phyloP scores from a whole-genome alignment of 2,113 vertebrate genomes.

The Cyanoliseus patagonus region DNA sequence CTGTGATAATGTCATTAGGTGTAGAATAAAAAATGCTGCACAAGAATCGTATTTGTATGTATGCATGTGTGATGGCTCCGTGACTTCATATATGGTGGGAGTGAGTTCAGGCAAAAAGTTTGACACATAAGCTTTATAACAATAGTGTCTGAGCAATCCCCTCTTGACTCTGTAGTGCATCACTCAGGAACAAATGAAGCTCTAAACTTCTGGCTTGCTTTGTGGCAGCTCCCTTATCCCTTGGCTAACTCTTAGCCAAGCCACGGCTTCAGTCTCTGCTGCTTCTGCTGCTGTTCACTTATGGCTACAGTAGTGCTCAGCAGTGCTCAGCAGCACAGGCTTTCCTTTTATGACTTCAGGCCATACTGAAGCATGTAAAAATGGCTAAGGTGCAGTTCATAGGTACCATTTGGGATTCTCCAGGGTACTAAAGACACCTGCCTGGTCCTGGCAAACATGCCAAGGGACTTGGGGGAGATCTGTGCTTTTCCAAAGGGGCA shows the following conservation, averaged over 20 bases:
- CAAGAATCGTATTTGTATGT: neutral
- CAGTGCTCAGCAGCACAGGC: fast-evolving
- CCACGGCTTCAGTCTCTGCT: neutral
- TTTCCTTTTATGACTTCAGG: neutral
- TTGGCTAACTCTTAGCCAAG: neutral
- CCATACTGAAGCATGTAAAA: neutral
- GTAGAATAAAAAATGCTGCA: neutral
- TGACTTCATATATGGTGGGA: fast-evolving
- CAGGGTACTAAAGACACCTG: neutral
- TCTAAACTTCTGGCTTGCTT: neutral
- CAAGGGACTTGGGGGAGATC: neutral
- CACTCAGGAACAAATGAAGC: neutral
- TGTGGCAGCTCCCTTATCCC: neutral
- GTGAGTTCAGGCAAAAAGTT: neutral
- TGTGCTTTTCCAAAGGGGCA: neutral
- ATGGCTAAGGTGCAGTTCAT: neutral
- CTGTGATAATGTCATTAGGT: neutral
- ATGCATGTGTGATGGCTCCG: neutral
- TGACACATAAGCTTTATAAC: fast-evolving
- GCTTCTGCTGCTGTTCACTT: fast-evolving
- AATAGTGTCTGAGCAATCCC: neutral
- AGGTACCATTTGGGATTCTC: neutral
- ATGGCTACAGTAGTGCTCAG: fast-evolving
- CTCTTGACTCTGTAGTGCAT: fast-evolving
- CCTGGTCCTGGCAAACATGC: neutral